Percentiles rank a stretch among this genome's conserved stretches.
Conservation (phyloP, 2,888 invertebrate genomes). For the Nephrotoma appendiculata region DNA sequence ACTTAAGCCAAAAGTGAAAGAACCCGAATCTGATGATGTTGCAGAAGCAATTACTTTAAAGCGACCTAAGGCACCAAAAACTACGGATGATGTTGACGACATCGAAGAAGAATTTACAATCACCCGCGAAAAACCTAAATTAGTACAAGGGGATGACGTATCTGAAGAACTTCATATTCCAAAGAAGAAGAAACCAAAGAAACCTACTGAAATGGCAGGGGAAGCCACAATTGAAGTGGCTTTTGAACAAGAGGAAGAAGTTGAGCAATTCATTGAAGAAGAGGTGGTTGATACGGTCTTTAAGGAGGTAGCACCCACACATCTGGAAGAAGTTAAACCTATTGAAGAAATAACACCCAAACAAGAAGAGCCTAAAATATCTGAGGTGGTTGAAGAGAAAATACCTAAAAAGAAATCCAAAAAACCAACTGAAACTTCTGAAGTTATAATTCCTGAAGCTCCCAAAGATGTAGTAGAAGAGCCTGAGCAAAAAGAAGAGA, state of each 20-base stretch:
- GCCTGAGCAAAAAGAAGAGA: constrained; percentile 17
- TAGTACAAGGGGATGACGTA: background rate
- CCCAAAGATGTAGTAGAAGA: constrained; percentile 15
- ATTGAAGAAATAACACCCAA: background rate
- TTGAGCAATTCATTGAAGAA: background rate
- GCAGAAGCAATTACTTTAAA: constrained; percentile 20
- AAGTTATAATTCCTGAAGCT: background rate
- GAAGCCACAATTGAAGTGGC: constrained; percentile 14
- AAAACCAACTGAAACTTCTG: constrained; percentile 9
- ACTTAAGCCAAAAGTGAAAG: constrained; percentile 8
- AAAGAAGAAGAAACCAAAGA: constrained; percentile 16
- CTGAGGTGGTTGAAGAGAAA: constrained; percentile 20
- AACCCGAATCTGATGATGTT: constrained; percentile 19
- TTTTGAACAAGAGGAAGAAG: background rate
- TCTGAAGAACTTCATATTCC: constrained; percentile 13
- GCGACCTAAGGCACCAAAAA: constrained; percentile 10
- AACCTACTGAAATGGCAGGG: constrained; percentile 12
- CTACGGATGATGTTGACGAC: constrained; percentile 15
- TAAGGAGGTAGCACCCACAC: background rate
- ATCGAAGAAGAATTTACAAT: constrained; percentile 12
- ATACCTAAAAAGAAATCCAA: constrained; percentile 10
- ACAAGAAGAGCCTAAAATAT: constrained; percentile 17
- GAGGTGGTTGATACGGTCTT: background rate
- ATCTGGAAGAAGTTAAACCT: background rate
- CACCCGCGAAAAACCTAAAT: background rate